Evolutionary conservation across 2,113 vertebrate genomes (phyloP), one percentile per base, ranked within the genome.

Genomic region (Taurulus bubalis): DNA sequence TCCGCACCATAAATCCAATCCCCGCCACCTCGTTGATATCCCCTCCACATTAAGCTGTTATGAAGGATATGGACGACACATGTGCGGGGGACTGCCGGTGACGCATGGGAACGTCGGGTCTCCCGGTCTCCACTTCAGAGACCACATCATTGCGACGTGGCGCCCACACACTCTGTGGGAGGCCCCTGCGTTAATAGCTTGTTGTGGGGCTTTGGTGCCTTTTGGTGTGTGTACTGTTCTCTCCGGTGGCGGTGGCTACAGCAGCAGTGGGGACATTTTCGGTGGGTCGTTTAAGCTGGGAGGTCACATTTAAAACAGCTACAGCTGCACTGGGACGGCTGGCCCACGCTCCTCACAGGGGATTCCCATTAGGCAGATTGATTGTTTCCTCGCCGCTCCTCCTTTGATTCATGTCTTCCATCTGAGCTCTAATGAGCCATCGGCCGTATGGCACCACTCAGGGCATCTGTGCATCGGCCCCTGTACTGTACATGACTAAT

Each of bases 361-460:
- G 88, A 93, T 86, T 92, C 90, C 94, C 91, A 89, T 93, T 92
- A 83, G 82, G 84, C 91, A 83, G 91, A 93, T 95, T 92, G 87
- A 88, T 92, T 82, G 82, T 90, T 89, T 90, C 59, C 66, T 85
- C 82, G 90, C 75, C 87, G 89, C 58, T 91, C 89, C 86, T 92
- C 89, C 93, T 95, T 94, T 95, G 94, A 95, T 95, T 95, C 94
- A 95, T 95, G 94, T 93, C 92, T 94, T 95, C 91, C 90, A 93
- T 93, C 92, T 91, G 93, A 90, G 90, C 90, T 94, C 87, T 95
- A 95, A 95, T 95, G 94, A 95, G 93, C 91, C 91, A 85, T 86
- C 82, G 90, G 88, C 94, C 94, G 91, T 95, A 95, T 95, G 95
- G 92, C 91, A 91, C 86, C 68, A 79, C 89, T 91, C 87, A 79